Evolutionary conservation across 2,888 invertebrate species (phyloP).

Genomic region (Tetramorium bicarinatum): DNA sequence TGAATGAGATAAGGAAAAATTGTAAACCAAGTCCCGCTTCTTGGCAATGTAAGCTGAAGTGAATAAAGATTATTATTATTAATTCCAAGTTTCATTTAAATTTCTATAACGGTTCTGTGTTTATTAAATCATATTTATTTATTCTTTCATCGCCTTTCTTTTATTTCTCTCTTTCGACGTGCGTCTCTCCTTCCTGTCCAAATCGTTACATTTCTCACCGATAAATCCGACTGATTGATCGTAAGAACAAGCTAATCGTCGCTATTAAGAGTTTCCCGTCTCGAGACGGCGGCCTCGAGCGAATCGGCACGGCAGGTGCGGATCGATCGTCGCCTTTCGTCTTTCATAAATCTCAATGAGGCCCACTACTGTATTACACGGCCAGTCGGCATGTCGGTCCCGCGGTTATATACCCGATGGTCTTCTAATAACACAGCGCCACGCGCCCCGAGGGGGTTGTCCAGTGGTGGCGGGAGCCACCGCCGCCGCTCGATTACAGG

Average conservation of each 20-base stretch:
- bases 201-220: neutral
- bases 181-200: neutral
- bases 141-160: neutral
- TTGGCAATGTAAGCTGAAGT: too few relatives aligned
- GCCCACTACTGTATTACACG: conserved; percentile 74
- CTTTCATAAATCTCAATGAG: conserved; percentile 76
- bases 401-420: conserved; percentile 57
- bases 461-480: conserved; percentile 53
- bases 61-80: too few relatives aligned
- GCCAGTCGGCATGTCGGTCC: conserved; percentile 53
- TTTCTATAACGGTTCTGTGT: neutral
- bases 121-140: neutral
- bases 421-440: conserved; percentile 75
- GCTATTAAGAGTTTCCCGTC: conserved; percentile 5
- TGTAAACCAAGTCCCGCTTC: too few relatives aligned
- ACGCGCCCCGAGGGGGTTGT: conserved; percentile 68
- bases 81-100: neutral
- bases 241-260: conserved; percentile 36
- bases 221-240: neutral
- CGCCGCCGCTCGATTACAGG: conserved; percentile 81
- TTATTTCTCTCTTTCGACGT: neutral
- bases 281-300: conserved; percentile 8
- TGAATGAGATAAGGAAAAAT: too few relatives aligned
- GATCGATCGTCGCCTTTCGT: conserved; percentile 55
- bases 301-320: conserved; percentile 66